Evolutionary conservation across 2,888 invertebrate species (phyloP).

Genomic region (Drepana falcataria): DNA sequence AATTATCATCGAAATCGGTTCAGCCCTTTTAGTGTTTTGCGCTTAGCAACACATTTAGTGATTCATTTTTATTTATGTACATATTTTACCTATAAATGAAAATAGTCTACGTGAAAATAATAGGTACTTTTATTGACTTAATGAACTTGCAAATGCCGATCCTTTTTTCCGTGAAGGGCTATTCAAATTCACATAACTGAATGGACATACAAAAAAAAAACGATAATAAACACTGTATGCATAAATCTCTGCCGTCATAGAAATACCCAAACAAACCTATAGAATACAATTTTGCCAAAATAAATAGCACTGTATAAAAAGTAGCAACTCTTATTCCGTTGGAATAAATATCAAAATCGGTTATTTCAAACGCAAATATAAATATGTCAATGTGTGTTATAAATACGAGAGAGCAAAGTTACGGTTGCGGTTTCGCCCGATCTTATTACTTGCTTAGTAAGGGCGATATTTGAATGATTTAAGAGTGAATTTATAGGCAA

Average conservation of each 20-base stretch:
- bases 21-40: no score
- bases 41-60: no score
- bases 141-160: background rate
- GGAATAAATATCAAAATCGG: constrained; percentile 4
- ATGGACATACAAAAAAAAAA: constrained; percentile 15
- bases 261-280: constrained; percentile 32
- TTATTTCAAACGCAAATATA: constrained; percentile 8
- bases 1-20: no score
- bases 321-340: constrained; percentile 5
- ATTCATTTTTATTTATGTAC: no score
- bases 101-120: background rate
- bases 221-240: constrained; percentile 24
- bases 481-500: constrained; percentile 5
- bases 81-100: background rate
- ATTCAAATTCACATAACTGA: constrained; percentile 8
- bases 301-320: background rate
- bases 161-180: background rate
- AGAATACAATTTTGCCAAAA: constrained; percentile 25
- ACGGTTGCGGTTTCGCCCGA: constrained; percentile 16
- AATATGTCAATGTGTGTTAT: constrained; percentile 25
- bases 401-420: constrained; percentile 31
- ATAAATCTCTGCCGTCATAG: constrained; percentile 32
- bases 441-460: constrained; percentile 15
- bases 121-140: background rate
- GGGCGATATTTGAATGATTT: constrained; percentile 14